Percentiles rank a stretch among this genome's conserved stretches.
phyloP scores from a whole-genome alignment of 2,797 vertebrate species.

The Cossypha heuglini region DNA sequence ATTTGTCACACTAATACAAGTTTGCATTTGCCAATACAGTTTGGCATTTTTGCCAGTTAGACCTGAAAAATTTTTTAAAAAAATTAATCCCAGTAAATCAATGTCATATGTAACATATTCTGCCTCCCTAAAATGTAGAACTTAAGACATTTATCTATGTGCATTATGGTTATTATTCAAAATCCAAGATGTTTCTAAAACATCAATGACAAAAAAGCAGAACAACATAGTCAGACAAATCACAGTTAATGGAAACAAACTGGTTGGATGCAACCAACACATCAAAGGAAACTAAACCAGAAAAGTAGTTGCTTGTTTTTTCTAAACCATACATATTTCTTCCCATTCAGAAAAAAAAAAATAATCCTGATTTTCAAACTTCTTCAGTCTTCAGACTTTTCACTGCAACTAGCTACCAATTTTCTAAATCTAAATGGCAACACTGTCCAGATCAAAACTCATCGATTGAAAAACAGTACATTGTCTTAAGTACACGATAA shows the following conservation, averaged over 20 bases:
- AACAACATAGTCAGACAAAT: neutral
- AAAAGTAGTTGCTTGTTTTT: neutral
- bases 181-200: neutral
- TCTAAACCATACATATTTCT: neutral
- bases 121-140: neutral
- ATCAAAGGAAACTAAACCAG: neutral
- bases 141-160: neutral
- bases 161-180: neutral
- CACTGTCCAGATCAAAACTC: neutral
- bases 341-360: neutral
- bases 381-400: neutral
- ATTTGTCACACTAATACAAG: neutral
- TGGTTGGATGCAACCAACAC: neutral
- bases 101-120: neutral
- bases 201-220: neutral
- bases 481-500: neutral
- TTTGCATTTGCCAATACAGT: neutral
- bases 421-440: neutral
- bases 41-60: neutral
- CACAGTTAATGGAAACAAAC: neutral
- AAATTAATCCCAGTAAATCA: neutral
- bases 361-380: neutral
- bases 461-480: fast-evolving
- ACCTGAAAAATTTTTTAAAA: neutral
- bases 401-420: neutral